Conservation (phyloP, 2,888 invertebrate genomes). For the Platynereis dumerilii region DNA sequence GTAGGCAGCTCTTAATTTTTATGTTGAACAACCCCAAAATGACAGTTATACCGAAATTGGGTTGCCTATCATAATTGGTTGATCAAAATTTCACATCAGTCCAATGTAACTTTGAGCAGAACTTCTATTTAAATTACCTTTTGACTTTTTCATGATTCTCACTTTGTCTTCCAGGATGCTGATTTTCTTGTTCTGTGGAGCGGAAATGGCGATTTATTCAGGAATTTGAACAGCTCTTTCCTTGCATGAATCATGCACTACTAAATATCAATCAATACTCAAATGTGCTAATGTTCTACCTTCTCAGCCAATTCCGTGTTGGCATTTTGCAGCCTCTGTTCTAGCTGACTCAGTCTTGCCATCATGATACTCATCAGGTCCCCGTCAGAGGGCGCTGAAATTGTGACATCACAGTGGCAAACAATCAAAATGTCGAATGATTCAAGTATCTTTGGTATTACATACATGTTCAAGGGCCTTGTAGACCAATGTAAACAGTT, state of each 20-base stretch:
- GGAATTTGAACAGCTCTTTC: not conserved
- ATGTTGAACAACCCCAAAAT: too few relatives aligned
- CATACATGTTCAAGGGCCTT: too few relatives aligned
- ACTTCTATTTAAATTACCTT: too few relatives aligned
- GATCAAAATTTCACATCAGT: too few relatives aligned
- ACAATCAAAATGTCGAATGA: too few relatives aligned
- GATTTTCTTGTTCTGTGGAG: constrained; percentile 51
- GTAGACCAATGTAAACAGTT: too few relatives aligned
- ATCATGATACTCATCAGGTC: constrained; percentile 5
- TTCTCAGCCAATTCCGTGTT: not conserved
- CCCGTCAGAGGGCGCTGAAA: not conserved
- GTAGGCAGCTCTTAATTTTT: too few relatives aligned
- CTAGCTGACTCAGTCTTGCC: not conserved
- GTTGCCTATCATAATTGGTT: too few relatives aligned
- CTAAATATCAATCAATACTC: not conserved
- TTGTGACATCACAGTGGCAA: too few relatives aligned
- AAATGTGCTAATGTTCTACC: not conserved
- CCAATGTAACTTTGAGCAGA: too few relatives aligned
- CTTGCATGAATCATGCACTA: not conserved
- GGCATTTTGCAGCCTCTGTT: constrained; percentile 5
- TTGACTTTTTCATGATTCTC: constrained; percentile 48
- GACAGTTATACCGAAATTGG: too few relatives aligned
- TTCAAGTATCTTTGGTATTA: too few relatives aligned
- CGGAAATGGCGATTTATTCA: not conserved
- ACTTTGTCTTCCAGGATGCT: constrained; percentile 55